These are phyloP conservation scores for Plestiodon gilberti DNA, from an alignment of 2,113 vertebrate species.

Conservation along the genomic window DNA sequence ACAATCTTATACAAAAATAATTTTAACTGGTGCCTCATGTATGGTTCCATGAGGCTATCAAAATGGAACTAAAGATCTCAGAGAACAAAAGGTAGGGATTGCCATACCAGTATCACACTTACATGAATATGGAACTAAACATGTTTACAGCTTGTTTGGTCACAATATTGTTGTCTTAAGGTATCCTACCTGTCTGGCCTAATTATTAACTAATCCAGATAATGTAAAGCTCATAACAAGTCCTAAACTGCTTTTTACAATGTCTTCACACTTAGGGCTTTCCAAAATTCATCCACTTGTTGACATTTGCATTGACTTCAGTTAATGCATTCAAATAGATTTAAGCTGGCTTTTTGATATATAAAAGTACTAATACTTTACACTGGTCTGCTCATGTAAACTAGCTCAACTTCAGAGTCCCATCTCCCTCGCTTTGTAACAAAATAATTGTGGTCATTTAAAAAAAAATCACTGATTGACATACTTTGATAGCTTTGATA, in stretches of 20 bases:
- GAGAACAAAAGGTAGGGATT: background rate
- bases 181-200: background rate
- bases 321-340: background rate
- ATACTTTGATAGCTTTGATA: background rate
- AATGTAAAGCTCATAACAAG: background rate
- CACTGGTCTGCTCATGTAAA: constrained; percentile 21
- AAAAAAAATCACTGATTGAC: background rate
- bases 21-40: background rate
- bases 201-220: background rate
- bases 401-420: background rate
- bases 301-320: background rate
- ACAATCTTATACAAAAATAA: background rate
- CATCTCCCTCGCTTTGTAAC: background rate
- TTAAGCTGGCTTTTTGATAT: background rate
- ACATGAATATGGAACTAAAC: background rate
- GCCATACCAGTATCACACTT: background rate
- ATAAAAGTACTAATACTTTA: background rate
- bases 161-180: background rate
- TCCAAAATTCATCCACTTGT: background rate
- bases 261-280: background rate
- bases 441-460: background rate
- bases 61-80: background rate
- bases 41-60: background rate
- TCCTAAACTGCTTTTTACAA: background rate
- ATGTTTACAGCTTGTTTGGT: background rate